phyloP scores from a whole-genome alignment of 2,797 vertebrate species.

The Pelobates cultripes region DNA sequence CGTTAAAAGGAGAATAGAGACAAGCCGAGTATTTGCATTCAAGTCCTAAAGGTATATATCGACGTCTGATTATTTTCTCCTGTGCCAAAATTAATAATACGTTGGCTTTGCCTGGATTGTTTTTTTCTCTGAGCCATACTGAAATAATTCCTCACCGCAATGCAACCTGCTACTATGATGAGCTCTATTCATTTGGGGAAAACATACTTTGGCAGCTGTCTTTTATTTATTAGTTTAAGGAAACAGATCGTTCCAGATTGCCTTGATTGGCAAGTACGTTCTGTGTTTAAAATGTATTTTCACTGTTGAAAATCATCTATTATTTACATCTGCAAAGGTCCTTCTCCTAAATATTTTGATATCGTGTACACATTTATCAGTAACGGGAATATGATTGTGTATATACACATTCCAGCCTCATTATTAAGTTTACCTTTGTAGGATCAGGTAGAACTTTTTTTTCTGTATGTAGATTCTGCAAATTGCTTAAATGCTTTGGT shows the following conservation, averaged over 20 bases:
- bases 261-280: conserved; percentile 4
- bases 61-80: conserved; percentile 41
- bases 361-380: no score
- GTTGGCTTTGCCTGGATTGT: conserved; percentile 56
- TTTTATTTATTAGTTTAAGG: conserved; percentile 13
- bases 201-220: conserved; percentile 20
- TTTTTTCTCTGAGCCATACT: conserved; percentile 46
- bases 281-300: background rate
- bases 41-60: conserved; percentile 46
- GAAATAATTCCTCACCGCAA: conserved; percentile 50
- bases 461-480: no score
- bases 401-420: no score
- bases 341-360: no score
- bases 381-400: no score
- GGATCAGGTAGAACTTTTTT: no score
- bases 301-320: no score
- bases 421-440: no score
- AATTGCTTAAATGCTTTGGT: no score
- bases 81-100: conserved; percentile 51
- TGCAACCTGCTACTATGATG: conserved; percentile 54
- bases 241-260: no score
- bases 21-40: conserved; percentile 3
- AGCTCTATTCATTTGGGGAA: background rate
- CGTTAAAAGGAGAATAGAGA: conserved; percentile 7
- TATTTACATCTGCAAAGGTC: no score